Base-by-base conservation (phyloP, 2,113 vertebrate genomes). In the Sturnus vulgaris region DNA sequence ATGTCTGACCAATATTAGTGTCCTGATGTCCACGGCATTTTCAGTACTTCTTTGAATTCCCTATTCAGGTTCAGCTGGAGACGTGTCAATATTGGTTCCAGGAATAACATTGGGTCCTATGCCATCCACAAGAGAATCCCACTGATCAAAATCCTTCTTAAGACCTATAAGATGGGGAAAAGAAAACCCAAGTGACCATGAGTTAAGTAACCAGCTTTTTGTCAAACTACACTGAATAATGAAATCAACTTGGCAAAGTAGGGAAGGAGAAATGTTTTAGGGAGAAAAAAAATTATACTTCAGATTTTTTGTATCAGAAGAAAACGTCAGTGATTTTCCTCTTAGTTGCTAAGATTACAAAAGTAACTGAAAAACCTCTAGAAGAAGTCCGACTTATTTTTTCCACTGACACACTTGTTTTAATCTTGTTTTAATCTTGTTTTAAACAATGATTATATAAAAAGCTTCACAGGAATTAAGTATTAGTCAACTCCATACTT, bases 101-200 rank as follows among this genome's bases (percentile, higher is more conserved):
- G 97, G 97, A 90, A 99, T 99, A 77, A 99, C 98, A 95, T 99
- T 98, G 19, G 97, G 92, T 76, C 99, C 98, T 90, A 98, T 40
- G 11, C 99, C 99, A 49, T 99, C 98, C 72, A 99, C 98, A 57
- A 99, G 97, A 81, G 83, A 73, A 86, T 99, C 98, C 99, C 99
- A 99, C 80, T 97, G 98, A 92, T 99, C 97, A 14, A 99, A 99
- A 95, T 98, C 97, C 91, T 98, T 98, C 68, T 98, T 89, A 76
- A 99, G 97, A 96, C 96, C 99, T 99, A 46, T 13, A 86, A 81
- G 86, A 87, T 3, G 10, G 5, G 33, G 18, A 69, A 78, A 73
- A 68, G 71, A 85, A 91, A 94, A 16, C 5, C 28, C 37, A 86
- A 86, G 70, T 12, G 9, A 55, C 55, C 30, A 47, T 60, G 12